Evolutionary conservation across 2,888 invertebrate species (phyloP), one percentile per base, ranked within the genome.

Genomic region (Perizoma affinitatum): DNA sequence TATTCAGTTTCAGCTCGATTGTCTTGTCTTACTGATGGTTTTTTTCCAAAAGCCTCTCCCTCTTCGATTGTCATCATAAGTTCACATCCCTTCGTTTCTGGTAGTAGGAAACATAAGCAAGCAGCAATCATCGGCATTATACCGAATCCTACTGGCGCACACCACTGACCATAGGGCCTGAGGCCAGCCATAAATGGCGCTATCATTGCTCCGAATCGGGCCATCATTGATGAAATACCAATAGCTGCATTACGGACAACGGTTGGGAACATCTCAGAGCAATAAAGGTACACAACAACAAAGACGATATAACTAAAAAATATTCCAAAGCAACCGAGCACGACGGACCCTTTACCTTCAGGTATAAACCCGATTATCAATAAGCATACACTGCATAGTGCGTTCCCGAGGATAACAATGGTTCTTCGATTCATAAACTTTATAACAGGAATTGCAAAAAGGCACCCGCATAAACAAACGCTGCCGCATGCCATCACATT

Each of bases 251-350:
- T 97, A 6, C 98, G 93, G 1, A 97, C 95, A 6, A 97, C 95
- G 0, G 98, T 98, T 0, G 98, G 98, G 79, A 97, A 97, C 68
- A 97, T 88, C 87, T 98, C 98, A 0, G 96, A 96, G 8, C 96
- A 95, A 84, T 96, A 97, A 38, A 97, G 93, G 80, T 97, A 98
- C 6, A 95, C 94, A 4, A 96, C 95, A 4, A 97, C 95, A 78
- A 97, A 97, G 5, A 95, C 94, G 34, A 96, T 93, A 0, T 96
- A 96, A 73, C 96, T 95, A 8, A 96, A 96, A 57, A 97, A 94
- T 72, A 97, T 95, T 4, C 96, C 96, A 40, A 95, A 71, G 65
- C 96, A 94, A 33, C 96, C 96, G 46, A 97, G 88, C 10, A 93
- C 82, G 2, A 95, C 87, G 59, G 93, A 93, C 11, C 72, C 75